phyloP scores from a whole-genome alignment of 1,140 invertebrate species.

The Coptotermes formosanus region DNA sequence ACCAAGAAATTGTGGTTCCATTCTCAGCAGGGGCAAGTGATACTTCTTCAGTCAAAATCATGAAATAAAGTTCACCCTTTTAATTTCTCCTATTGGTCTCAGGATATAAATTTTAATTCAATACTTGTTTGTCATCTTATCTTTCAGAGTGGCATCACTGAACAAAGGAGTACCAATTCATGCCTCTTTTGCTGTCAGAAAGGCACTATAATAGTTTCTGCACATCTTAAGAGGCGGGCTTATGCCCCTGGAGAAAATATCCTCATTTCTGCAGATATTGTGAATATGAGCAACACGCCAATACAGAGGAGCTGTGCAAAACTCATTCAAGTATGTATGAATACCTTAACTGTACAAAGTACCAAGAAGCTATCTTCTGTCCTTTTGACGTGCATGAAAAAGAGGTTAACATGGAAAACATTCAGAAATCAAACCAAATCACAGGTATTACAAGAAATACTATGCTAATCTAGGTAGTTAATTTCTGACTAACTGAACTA shows the following conservation, averaged over 20 bases:
- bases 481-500: too few species aligned
- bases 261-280: constrained; percentile 41
- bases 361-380: neutral
- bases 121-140: neutral
- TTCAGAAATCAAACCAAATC: too few species aligned
- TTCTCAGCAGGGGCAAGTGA: too few species aligned
- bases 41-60: too few species aligned
- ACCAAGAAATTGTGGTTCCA: too few species aligned
- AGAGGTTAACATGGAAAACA: too few species aligned
- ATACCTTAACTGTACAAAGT: neutral
- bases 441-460: too few species aligned
- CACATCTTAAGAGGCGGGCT: constrained; percentile 41
- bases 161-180: constrained; percentile 41
- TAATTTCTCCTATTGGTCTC: too few species aligned
- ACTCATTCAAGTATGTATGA: constrained; percentile 40
- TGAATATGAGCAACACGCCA: constrained; percentile 43
- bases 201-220: constrained; percentile 43
- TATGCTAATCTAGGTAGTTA: too few species aligned
- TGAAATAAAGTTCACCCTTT: too few species aligned
- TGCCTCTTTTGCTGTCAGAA: constrained; percentile 45
- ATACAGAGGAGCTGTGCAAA: constrained; percentile 39
- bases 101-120: neutral
- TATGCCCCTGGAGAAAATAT: constrained; percentile 45
- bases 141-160: constrained; percentile 36
- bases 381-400: too few species aligned